phyloP scores from a whole-genome alignment of 1,140 invertebrate genomes.

The Papilio helenus region DNA sequence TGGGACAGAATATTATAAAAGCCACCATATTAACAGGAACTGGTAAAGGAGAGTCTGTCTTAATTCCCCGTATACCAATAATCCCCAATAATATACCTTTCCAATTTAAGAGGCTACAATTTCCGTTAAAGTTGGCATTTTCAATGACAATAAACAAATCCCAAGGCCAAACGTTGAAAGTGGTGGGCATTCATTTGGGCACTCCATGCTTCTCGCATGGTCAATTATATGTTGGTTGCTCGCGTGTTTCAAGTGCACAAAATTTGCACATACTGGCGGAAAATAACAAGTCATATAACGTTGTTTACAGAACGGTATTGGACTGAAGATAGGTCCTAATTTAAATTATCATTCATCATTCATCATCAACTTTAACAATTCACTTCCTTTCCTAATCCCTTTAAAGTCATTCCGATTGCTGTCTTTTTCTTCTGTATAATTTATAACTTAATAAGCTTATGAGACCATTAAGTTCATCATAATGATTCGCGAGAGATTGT shows the following conservation, averaged over 20 bases:
- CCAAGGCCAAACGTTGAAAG: slow-evolving; percentile 77
- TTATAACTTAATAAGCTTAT: too few species aligned
- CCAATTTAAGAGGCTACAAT: slow-evolving; percentile 79
- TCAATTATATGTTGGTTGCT: slow-evolving; percentile 45
- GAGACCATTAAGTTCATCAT: too few species aligned
- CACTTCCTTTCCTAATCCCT: too few species aligned
- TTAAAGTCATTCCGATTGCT: too few species aligned
- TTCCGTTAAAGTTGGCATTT: slow-evolving; percentile 78
- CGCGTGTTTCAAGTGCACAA: slow-evolving; percentile 32
- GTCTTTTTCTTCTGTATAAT: too few species aligned
- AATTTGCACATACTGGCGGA: neutral
- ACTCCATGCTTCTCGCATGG: slow-evolving; percentile 43
- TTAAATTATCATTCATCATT: too few species aligned
- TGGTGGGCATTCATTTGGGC: slow-evolving; percentile 43
- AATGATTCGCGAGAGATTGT: too few species aligned
- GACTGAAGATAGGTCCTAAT: too few species aligned
- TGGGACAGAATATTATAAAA: slow-evolving; percentile 60
- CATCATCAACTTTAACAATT: too few species aligned
- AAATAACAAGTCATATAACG: neutral
- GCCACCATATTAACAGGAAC: slow-evolving; percentile 67
- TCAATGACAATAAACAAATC: slow-evolving; percentile 84
- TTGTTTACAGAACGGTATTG: neutral
- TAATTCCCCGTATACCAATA: slow-evolving; percentile 66
- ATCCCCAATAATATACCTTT: slow-evolving; percentile 59
- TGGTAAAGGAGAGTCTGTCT: slow-evolving; percentile 53